Percentiles rank a stretch among this genome's conserved stretches.
Evolutionary conservation across 2,797 vertebrate genomes (phyloP).

Genomic region (Perdix hodgsoniae): DNA sequence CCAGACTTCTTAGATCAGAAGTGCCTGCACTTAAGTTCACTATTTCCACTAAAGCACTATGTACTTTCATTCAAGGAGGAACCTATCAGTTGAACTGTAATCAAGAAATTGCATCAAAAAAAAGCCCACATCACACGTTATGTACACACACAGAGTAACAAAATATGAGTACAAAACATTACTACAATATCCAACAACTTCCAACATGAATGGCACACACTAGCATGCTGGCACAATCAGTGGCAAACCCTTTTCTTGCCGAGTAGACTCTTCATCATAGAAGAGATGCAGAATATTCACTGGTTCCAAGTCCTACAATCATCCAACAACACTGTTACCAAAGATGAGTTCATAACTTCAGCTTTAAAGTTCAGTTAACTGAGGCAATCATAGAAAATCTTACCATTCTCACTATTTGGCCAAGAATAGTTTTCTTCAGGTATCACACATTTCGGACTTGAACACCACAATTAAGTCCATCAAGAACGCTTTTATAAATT

Average conservation of each 20-base stretch:
- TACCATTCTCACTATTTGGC: not conserved
- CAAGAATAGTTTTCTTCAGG: not conserved
- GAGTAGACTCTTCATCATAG: constrained; percentile 71
- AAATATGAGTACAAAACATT: constrained; percentile 39
- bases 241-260: constrained; percentile 79
- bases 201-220: constrained; percentile 40
- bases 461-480: not conserved
- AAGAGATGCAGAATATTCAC: constrained; percentile 69
- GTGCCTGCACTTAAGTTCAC: not conserved
- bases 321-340: constrained; percentile 74
- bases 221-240: constrained; percentile 74
- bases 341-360: not conserved
- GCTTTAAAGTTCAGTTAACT: not conserved
- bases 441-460: not conserved
- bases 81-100: not conserved
- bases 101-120: constrained; percentile 74
- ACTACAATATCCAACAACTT: not conserved
- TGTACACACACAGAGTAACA: not conserved
- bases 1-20: not conserved
- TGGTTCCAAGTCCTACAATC: constrained; percentile 80
- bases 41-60: not conserved
- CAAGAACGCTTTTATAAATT: not conserved
- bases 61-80: not conserved
- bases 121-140: constrained; percentile 19
- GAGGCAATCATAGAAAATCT: not conserved